Conservation (phyloP, 2,888 invertebrate species). For the Ochropleura plecta region DNA sequence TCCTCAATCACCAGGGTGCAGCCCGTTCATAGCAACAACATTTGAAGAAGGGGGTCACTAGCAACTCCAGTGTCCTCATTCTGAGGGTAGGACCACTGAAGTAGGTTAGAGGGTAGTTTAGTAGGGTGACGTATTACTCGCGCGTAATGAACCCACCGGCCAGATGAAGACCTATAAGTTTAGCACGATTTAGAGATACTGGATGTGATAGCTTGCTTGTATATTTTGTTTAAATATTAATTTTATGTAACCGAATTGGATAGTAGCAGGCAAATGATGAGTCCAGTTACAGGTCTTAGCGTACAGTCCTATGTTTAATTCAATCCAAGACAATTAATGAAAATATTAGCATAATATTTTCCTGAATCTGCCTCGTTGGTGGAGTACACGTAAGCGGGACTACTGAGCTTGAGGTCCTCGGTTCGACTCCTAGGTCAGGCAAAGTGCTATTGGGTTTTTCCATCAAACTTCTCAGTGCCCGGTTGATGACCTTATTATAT, state of each 20-base stretch:
- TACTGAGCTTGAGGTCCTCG: too few relatives aligned
- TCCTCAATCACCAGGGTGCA: conserved; percentile 27
- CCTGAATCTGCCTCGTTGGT: too few relatives aligned
- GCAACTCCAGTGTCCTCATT: conserved; percentile 38
- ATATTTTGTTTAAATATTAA: not conserved
- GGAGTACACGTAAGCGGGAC: too few relatives aligned
- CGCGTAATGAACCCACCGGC: conserved; percentile 65
- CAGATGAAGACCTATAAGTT: conserved; percentile 63
- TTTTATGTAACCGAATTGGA: too few relatives aligned
- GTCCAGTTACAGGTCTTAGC: not conserved
- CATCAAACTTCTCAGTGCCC: too few relatives aligned
- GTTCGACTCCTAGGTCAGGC: too few relatives aligned
- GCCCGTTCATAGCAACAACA: conserved; percentile 20
- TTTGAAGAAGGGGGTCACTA: conserved; percentile 36
- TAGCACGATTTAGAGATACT: conserved; percentile 5
- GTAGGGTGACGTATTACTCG: conserved; percentile 54
- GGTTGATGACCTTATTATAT: too few relatives aligned
- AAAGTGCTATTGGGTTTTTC: too few relatives aligned
- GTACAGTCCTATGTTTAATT: not conserved
- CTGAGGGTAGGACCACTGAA: conserved; percentile 36
- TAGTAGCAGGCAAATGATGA: not conserved
- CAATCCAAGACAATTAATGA: not conserved
- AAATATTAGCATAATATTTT: not conserved
- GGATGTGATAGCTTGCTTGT: conserved; percentile 16
- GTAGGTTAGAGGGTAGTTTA: conserved; percentile 51